Evolutionary conservation across 1,140 invertebrate species (phyloP).

Genomic region (Hermetia illucens): DNA sequence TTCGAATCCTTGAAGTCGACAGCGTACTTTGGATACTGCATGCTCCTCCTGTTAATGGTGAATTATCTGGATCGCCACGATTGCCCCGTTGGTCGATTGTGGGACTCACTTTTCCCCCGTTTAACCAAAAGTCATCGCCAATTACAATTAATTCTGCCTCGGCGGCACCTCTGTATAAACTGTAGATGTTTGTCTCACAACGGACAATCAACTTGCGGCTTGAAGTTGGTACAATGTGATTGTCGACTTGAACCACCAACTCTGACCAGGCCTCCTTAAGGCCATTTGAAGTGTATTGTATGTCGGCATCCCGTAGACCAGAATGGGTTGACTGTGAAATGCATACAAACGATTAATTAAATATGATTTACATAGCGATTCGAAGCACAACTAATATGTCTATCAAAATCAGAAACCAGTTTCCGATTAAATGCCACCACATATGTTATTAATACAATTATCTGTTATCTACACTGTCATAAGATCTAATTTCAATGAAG

Average conservation of each 20-base stretch:
- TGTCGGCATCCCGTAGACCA: background rate
- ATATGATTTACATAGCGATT: too few relatives aligned
- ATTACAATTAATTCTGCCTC: conserved; percentile 2
- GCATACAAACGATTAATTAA: too few relatives aligned
- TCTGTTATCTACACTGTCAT: too few relatives aligned
- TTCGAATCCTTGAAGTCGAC: too few relatives aligned
- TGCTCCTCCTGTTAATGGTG: conserved; percentile 1
- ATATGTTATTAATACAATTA: too few relatives aligned
- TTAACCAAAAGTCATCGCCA: conserved; percentile 2
- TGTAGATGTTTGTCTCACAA: conserved; percentile 5
- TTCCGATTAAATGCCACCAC: too few relatives aligned
- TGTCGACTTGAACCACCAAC: conserved; percentile 2
- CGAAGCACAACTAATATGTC: too few relatives aligned
- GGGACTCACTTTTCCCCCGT: conserved; percentile 4
- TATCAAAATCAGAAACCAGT: too few relatives aligned
- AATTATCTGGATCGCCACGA: conserved; percentile 4
- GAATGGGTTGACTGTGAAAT: conserved; percentile 2
- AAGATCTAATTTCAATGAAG: too few relatives aligned
- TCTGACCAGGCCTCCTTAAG: conserved; percentile 6
- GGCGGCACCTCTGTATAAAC: conserved; percentile 2
- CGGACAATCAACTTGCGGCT: conserved; percentile 3
- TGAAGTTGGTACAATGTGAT: conserved; percentile 1
- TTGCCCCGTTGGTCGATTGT: conserved; percentile 4
- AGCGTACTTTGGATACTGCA: too few relatives aligned
- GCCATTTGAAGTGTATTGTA: background rate